Percentiles rank a stretch among this genome's conserved stretches.
phyloP scores from a whole-genome alignment of 2,113 vertebrate species.

The Paracanthobrama guichenoti region DNA sequence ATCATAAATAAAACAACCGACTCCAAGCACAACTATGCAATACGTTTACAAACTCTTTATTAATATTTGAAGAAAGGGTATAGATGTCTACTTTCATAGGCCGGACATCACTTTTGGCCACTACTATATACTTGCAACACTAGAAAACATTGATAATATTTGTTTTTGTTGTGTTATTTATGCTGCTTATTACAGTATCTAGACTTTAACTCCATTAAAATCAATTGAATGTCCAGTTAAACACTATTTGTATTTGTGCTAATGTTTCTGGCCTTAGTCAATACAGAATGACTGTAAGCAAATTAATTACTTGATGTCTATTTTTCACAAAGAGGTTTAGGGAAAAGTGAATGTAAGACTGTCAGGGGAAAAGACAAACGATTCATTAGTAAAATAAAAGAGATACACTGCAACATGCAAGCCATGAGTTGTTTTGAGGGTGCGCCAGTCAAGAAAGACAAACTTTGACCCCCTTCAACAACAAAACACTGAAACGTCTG shows the following conservation, averaged over 20 bases:
- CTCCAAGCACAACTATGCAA: too few species aligned
- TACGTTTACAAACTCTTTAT: too few species aligned
- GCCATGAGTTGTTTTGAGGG: conserved; percentile 75
- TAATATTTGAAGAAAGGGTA: too few species aligned
- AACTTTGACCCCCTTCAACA: conserved; percentile 84
- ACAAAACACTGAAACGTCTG: conserved; percentile 68
- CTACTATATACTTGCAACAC: too few species aligned
- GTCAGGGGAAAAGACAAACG: conserved; percentile 59
- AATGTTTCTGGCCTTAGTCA: too few species aligned
- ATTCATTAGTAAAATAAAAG: conserved; percentile 68
- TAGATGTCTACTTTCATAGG: too few species aligned
- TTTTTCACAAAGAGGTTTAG: neutral
- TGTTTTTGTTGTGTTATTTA: too few species aligned
- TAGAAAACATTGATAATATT: too few species aligned
- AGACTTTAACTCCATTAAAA: neutral
- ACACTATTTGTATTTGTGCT: neutral
- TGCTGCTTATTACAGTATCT: too few species aligned
- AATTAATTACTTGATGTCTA: neutral
- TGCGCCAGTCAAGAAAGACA: conserved; percentile 36
- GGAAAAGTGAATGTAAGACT: neutral
- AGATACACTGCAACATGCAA: conserved; percentile 84
- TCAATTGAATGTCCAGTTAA: neutral
- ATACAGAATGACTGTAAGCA: neutral
- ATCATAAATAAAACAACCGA: too few species aligned
- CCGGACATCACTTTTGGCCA: too few species aligned